phyloP scores from a whole-genome alignment of 2,797 vertebrate species.

The Pseudochaenichthys georgianus region DNA sequence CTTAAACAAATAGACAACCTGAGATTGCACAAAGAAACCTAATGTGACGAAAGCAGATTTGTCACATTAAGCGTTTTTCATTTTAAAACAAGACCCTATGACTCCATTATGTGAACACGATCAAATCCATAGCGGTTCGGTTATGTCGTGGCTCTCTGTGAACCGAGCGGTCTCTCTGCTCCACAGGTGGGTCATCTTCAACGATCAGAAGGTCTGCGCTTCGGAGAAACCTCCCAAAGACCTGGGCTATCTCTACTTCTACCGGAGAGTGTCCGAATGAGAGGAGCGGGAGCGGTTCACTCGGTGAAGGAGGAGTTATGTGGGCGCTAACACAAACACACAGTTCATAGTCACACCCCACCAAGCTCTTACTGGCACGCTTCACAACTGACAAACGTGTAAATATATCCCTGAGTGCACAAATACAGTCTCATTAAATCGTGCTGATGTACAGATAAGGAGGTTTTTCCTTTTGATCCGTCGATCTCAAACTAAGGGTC shows the following conservation, averaged over 20 bases:
- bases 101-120: neutral
- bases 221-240: conserved; percentile 99
- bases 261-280: conserved; percentile 94
- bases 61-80: neutral
- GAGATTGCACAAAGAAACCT: neutral
- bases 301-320: conserved; percentile 24
- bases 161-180: neutral
- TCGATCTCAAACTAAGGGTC: conserved; percentile 25
- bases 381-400: conserved; percentile 72
- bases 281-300: conserved; percentile 34
- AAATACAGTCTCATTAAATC: conserved; percentile 59
- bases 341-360: conserved; percentile 57
- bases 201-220: conserved; percentile 98
- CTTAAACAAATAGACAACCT: neutral
- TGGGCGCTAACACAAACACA: conserved; percentile 56
- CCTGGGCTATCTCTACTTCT: conserved; percentile 99
- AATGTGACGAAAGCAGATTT: neutral
- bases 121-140: neutral
- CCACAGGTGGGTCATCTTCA: conserved; percentile 97
- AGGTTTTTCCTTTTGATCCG: conserved; percentile 26
- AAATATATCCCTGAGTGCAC: conserved; percentile 64
- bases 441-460: conserved; percentile 65
- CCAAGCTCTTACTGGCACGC: conserved; percentile 72
- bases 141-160: neutral
- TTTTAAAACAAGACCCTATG: neutral